Evolutionary conservation across 2,797 vertebrate species (phyloP), one percentile per base, ranked within the genome.

Genomic region (Falco naumanni): DNA sequence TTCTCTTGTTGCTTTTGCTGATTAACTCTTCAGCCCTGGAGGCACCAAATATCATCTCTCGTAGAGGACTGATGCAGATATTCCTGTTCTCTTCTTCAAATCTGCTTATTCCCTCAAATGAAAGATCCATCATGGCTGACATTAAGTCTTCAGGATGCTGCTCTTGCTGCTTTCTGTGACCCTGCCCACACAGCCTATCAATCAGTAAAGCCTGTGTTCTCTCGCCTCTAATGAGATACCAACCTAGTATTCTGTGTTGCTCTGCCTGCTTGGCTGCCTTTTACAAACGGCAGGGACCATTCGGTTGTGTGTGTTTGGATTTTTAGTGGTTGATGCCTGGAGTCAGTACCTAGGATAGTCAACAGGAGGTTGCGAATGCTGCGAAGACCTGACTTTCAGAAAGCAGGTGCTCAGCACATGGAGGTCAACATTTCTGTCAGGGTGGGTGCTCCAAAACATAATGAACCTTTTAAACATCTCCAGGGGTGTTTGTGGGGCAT

Each of bases 101-200:
- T 34, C 19, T 15, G 8, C 39, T 89, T 53, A 25, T 41, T 81
- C 34, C 34, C 29, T 28, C 48, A 48, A 24, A 68, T 16, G 43
- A 51, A 61, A 56, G 77, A 29, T 37, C 47, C 48, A 12, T 9
- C 9, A 5, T 13, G 21, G 26, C 61, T 59, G 57, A 70, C 2
- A 1, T 75, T 26, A 59, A 16, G 28, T 11, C 71, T 71, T 56
- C 33, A 88, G 69, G 47, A 9, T 60, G 53, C 41, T 50, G 1
- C 41, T 61, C 63, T 47, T 51, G 33, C 33, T 71, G 25, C 29
- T 89, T 84, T 56, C 54, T 43, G 34, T 45, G 75, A 19, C 39
- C 22, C 50, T 43, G 34, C 1, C 1, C 12, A 15, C 8, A 6
- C 3, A 0, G 15, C 6, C 34, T 51, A 13, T 48, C 56, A 33